Conservation (phyloP, 92 coral and sea anemone genomes). For the Porites cylindrica region DNA sequence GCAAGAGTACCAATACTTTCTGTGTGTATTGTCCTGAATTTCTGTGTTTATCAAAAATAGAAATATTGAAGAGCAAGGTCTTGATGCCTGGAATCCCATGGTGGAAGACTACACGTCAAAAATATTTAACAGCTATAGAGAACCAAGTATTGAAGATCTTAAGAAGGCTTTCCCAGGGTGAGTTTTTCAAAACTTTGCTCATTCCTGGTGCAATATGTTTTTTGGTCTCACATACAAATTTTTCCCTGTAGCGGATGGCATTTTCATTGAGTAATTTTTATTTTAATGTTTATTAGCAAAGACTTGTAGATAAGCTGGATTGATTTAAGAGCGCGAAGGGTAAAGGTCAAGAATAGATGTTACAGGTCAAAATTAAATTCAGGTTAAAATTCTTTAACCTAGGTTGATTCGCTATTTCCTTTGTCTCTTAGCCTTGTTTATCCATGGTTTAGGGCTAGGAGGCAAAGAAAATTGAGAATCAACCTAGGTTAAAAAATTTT, state of each 20-base stretch:
- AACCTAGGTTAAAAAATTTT: no score
- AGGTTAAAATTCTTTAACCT: no score
- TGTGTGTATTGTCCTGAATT: background rate
- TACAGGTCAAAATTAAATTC: no score
- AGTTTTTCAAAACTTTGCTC: background rate
- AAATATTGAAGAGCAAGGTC: slow-evolving; percentile 13
- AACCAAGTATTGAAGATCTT: slow-evolving; percentile 75
- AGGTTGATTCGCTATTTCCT: no score
- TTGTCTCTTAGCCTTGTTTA: no score
- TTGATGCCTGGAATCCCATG: slow-evolving; percentile 94
- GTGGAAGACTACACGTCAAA: slow-evolving; percentile 80
- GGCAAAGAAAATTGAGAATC: no score
- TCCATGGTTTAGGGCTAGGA: no score
- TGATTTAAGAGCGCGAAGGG: no score
- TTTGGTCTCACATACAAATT: background rate
- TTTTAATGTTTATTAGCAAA: no score
- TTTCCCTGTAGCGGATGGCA: background rate
- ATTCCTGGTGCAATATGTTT: background rate
- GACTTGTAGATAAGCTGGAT: no score
- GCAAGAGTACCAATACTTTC: background rate
- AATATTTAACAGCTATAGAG: slow-evolving; percentile 84
- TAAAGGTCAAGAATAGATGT: no score
- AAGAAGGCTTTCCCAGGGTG: slow-evolving; percentile 77
- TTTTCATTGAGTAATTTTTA: background rate
- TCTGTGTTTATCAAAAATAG: background rate